Conservation (phyloP, 2,113 vertebrate genomes). For the Genyomyrus donnyi region DNA sequence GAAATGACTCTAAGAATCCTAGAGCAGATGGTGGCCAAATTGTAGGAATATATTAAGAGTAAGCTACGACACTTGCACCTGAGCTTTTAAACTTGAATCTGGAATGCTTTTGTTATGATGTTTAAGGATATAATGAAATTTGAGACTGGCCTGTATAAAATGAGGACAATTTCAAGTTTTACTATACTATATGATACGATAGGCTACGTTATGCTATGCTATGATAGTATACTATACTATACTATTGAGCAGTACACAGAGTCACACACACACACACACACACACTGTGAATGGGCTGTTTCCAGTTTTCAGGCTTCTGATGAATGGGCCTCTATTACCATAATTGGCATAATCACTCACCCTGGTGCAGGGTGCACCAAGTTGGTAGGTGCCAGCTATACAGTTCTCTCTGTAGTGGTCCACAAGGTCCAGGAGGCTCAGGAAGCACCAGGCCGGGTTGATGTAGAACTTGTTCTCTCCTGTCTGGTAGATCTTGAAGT, state of each 20-base stretch:
- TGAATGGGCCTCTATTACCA: not conserved
- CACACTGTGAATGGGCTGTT: not conserved
- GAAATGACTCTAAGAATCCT: not conserved
- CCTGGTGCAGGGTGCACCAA: conserved; percentile 45
- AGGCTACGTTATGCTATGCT: no score
- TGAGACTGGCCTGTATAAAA: not conserved
- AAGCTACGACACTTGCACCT: not conserved
- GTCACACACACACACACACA: not conserved
- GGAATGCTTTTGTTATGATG: not conserved
- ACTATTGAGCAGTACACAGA: not conserved
- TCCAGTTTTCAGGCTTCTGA: not conserved
- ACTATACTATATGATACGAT: not conserved
- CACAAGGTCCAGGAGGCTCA: conserved; percentile 36
- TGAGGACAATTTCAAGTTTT: not conserved
- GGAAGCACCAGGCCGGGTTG: conserved; percentile 29
- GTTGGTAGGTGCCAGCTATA: not conserved
- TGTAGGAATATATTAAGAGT: not conserved
- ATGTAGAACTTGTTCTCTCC: conserved; percentile 37
- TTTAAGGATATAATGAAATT: not conserved
- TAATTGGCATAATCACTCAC: conserved; percentile 33
- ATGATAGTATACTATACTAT: not conserved
- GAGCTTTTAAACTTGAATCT: not conserved
- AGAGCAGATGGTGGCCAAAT: not conserved
- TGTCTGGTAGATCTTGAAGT: conserved; percentile 46
- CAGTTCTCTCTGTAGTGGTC: conserved; percentile 37